Conservation (phyloP, 1,140 invertebrate genomes). For the Zaprionus camerounensis region DNA sequence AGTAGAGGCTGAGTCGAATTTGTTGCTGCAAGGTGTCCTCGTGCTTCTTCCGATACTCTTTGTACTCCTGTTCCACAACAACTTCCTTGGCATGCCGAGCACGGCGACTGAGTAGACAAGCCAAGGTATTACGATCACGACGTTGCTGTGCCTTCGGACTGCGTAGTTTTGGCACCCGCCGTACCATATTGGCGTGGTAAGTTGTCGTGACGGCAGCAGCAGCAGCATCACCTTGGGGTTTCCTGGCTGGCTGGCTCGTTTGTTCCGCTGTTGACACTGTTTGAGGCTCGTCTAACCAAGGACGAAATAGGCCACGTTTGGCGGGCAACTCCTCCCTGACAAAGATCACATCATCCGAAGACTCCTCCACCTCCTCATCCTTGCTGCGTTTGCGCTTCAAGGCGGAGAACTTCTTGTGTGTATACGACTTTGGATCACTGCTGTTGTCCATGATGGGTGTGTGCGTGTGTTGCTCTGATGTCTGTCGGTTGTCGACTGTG, state of each 20-base stretch:
- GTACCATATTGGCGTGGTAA: slow-evolving; percentile 73
- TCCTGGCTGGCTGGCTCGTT: not conserved
- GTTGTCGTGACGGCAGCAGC: slow-evolving; percentile 10
- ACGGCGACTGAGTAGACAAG: slow-evolving; percentile 58
- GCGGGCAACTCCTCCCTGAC: slow-evolving; percentile 50
- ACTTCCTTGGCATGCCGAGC: slow-evolving; percentile 60
- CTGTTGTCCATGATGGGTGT: slow-evolving; percentile 39
- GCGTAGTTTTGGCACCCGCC: slow-evolving; percentile 45
- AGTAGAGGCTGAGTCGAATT: slow-evolving; percentile 58
- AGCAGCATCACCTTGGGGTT: not conserved
- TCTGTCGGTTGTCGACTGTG: slow-evolving; percentile 62
- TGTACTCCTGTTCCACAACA: slow-evolving; percentile 52
- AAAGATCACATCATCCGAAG: slow-evolving; percentile 65
- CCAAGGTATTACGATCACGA: slow-evolving; percentile 64
- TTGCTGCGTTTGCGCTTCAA: slow-evolving; percentile 61
- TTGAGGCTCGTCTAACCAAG: slow-evolving; percentile 53
- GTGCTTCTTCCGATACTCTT: slow-evolving; percentile 46
- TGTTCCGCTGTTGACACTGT: not conserved
- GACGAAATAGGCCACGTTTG: slow-evolving; percentile 64
- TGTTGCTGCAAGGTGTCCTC: slow-evolving; percentile 64
- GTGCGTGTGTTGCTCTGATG: slow-evolving; percentile 38
- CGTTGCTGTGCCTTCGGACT: slow-evolving; percentile 65
- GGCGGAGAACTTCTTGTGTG: slow-evolving; percentile 65
- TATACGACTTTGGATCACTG: slow-evolving; percentile 29
- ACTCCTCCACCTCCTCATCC: slow-evolving; percentile 36